Base-by-base conservation (phyloP, 2,113 vertebrate species). In the Gasterosteus aculeatus region DNA sequence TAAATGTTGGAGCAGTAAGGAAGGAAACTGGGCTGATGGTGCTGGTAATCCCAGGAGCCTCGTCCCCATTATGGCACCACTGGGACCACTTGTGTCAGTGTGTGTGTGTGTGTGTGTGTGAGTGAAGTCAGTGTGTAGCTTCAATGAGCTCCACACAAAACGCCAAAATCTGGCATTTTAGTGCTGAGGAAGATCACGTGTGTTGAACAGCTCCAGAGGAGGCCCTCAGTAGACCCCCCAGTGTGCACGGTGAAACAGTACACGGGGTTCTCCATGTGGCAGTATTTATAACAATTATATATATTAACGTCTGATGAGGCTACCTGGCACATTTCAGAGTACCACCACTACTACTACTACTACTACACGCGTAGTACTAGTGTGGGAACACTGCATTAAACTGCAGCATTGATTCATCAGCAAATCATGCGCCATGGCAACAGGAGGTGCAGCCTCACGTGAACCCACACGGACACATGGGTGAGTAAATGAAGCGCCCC, bases 11-110 rank as follows among this genome's bases (percentile, higher is more conserved):
- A 59, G 8, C 31, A 38, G 57, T 31, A 59, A 33, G 64, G 74
- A 44, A 35, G 54, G 51, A 81, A 88, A 83, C 64, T 87, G 82
- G 87, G 85, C 69, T 87, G 86, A 86, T 91, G 85, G 83, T 39
- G 74, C 71, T 57, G 85, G 80, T 88, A 90, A 86, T 5, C 44
- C 44, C 44, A 15, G 85, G 87, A 89, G 72, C 77, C 71, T 67
- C 81, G 87, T 86, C 90, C 92, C 80, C 77, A 42, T 89, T 92
- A 82, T 78, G 9, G 19, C 49, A 22, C 19, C 2, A 11, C 29
- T 56, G 54, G 12, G 54, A 56, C 29, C 29, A 31, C 7, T 12
- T 38, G 14, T 35, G 31, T 60, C 33, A 39, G 47, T 41, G 39
- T 41, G 39, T 41, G 39, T 41, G 39, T 41, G 39, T 41, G 39